Evolutionary conservation across 2,888 invertebrate species (phyloP), one percentile per base, ranked within the genome.

Genomic region (Ophonus ardosiacus): DNA sequence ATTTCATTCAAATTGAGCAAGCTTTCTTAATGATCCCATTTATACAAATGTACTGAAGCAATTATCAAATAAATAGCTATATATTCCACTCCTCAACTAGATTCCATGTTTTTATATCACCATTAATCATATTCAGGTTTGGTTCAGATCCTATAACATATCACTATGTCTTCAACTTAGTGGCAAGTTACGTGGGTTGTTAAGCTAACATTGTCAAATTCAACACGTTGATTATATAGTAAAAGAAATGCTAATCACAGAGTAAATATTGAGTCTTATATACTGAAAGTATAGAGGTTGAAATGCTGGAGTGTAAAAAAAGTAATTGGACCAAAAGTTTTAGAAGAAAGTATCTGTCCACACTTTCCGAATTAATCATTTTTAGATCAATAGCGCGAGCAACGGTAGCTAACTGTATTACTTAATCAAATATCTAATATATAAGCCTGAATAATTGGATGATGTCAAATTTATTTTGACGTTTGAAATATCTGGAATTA

Each of bases 1-100:
- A 71, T 71, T 71, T 71, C 43, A 71, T 71, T 43, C 10, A 21
- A 71, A 71, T 71, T 71, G 18, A 18, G 71, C 71, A 71, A 71
- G 43, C 18, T 17, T 43, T 71, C 43, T 5, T 43, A 71, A 71
- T 71, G 71, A 71, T 7, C 43, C 18, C 71, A 71, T 71, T 71
- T 71, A 17, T 43, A 71, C 71, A 10, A 43, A 43, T 43, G 40
- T 71, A 71, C 10, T 17, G 17, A 17, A 15, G 43, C 18, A 71
- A 71, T 71, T 40, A 43, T 18, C 71, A 71, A 71, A 71, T 43
- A 71, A 71, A 43, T 63, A 63, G 68, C 18, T 43, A 40, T 71
- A 18, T 40, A 71, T 71, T 43, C 71, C 71, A 43, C 38, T 13
- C 31, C 43, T 10, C 40, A 71, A 71, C 43, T 43, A 71, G 71